Percentiles rank a stretch among this genome's conserved stretches.
Conservation (phyloP, 1,140 invertebrate species). For the Drosophila tani region DNA sequence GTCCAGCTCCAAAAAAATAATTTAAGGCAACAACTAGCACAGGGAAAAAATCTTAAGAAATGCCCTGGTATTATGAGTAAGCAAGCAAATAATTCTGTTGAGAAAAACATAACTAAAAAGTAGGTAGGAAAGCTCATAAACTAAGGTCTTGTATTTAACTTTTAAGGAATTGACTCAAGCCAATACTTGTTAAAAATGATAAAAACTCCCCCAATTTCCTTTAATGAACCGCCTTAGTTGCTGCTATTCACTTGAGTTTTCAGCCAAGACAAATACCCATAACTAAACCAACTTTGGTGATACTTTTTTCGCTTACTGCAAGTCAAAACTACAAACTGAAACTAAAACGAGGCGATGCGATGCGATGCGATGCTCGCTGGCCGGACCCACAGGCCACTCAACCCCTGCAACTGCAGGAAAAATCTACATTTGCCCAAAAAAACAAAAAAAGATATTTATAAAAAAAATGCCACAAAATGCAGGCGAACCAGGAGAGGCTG, state of each 20-base stretch:
- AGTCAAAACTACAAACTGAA: slow-evolving; percentile 12
- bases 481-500: slow-evolving; percentile 35
- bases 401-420: slow-evolving; percentile 62
- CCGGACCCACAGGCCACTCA: slow-evolving; percentile 72
- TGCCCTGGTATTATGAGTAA: no score
- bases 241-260: neutral
- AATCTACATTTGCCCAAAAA: slow-evolving; percentile 80
- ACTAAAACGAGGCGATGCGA: slow-evolving; percentile 19
- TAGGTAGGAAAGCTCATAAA: neutral
- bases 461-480: slow-evolving; percentile 61
- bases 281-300: slow-evolving; percentile 19
- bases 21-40: neutral
- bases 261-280: neutral
- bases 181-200: no score
- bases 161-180: neutral
- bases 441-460: neutral
- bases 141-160: no score
- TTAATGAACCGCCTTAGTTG: no score
- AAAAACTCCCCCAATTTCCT: no score
- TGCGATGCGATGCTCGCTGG: slow-evolving; percentile 47
- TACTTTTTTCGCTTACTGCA: slow-evolving; percentile 27
- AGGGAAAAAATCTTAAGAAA: neutral
- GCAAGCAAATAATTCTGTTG: neutral
- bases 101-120: neutral
- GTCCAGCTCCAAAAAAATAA: slow-evolving; percentile 23